These are phyloP conservation scores for Enteromius mattozi DNA, from an alignment of 2,797 vertebrate species.

Conservation along the genomic window DNA sequence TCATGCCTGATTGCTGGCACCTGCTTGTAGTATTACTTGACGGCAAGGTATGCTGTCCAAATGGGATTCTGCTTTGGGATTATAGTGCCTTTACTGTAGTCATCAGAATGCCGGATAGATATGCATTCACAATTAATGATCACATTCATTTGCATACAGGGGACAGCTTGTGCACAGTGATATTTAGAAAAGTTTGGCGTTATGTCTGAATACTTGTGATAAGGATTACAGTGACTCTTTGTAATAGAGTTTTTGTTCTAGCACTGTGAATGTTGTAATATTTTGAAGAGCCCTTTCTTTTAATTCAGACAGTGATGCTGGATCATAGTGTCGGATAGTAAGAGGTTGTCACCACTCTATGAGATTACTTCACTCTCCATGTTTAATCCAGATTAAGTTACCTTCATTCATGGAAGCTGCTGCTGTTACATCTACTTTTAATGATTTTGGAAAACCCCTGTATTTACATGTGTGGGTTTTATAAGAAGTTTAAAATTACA, in stretches of 20 bases:
- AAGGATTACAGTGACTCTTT: constrained; percentile 45
- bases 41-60: background rate
- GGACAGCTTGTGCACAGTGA: constrained; percentile 11
- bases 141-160: background rate
- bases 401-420: constrained; percentile 53
- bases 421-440: constrained; percentile 6
- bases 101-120: background rate
- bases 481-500: background rate
- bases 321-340: constrained; percentile 30
- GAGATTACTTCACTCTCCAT: constrained; percentile 68
- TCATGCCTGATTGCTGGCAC: constrained; percentile 2
- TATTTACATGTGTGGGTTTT: background rate
- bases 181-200: background rate
- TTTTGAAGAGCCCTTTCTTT: constrained; percentile 44
- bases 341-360: constrained; percentile 60
- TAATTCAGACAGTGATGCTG: constrained; percentile 45
- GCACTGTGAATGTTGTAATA: constrained; percentile 45
- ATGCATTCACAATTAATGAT: background rate
- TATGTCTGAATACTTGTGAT: background rate
- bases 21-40: background rate
- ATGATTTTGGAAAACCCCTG: background rate
- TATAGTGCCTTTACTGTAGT: constrained; percentile 8
- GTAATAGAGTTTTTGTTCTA: constrained; percentile 43
- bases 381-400: constrained; percentile 76
- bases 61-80: background rate